phyloP scores from a whole-genome alignment of 2,113 vertebrate species.

The Crotalus helleri region DNA sequence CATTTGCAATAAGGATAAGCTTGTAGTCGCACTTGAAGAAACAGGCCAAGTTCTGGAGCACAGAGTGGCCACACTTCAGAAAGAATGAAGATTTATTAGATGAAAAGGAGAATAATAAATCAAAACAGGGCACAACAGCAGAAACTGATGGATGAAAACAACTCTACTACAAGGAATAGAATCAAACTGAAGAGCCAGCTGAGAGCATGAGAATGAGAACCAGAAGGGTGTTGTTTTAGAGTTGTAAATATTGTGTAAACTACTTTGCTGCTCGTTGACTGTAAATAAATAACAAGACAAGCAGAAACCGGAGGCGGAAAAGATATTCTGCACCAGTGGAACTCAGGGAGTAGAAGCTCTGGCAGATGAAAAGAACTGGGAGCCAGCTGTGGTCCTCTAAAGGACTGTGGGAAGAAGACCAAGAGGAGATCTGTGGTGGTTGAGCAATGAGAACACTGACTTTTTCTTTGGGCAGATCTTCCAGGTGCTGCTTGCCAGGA shows the following conservation, averaged over 20 bases:
- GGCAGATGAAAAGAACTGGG: background rate
- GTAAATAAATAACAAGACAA: background rate
- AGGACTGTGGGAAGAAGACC: background rate
- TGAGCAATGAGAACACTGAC: background rate
- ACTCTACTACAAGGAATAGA: background rate
- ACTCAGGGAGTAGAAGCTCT: background rate
- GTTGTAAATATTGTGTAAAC: background rate
- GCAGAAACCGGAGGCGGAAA: background rate
- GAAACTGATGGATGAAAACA: background rate
- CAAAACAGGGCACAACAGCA: background rate
- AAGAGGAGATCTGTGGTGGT: background rate
- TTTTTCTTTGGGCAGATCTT: background rate
- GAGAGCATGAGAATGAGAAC: background rate
- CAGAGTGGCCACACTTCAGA: background rate
- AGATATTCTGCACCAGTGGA: background rate
- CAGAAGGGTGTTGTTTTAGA: background rate
- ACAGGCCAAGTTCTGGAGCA: background rate
- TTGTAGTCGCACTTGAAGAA: background rate
- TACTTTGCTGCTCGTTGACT: background rate
- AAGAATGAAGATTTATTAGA: background rate
- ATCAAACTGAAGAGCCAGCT: background rate
- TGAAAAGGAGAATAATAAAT: background rate
- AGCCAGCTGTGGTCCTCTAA: background rate
- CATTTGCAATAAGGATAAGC: background rate
- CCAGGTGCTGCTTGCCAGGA: background rate